Base-by-base conservation (phyloP, 2,113 vertebrate species). In the Aleadryas rufinucha region DNA sequence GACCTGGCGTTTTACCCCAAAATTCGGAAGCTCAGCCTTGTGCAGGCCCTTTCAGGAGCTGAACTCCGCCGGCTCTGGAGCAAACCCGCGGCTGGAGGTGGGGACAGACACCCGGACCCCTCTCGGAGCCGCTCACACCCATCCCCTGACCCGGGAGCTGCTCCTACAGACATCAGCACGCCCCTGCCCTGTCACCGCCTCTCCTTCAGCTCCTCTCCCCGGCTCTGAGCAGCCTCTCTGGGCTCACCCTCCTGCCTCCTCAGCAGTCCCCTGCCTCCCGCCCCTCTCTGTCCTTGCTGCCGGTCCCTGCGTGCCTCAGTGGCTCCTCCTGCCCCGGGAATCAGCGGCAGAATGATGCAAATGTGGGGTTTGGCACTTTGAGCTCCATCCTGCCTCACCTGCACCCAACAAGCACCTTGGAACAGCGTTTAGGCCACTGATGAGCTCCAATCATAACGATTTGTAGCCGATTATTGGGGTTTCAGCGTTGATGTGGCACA, bases 191-290 rank as follows among this genome's bases (percentile, higher is more conserved):
- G 2, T 1, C 45, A 11, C 47, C 63, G 75, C 75, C 35, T 28
- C 26, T 6, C 27, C 49, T 39, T 5, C 16, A 8, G 3, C 26
- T 27, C 6, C 41, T 5, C n/a, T 1, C 0, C 5, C 3, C 3
- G 14, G 9, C 20, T 6, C 13, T 0, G 9, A 44, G 60, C 52
- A 37, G 37, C 66, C 18, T 15, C 75, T 11, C 80, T 21, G 30
- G 5, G 3, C 13, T 15, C 21, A 3, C 3, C 47, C 24, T 22
- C 13, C 18, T 30, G 61, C 39, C 64, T 41, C 20, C 65, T 45
- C 57, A n/a, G 31, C 26, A 8, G 9, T 19, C 52, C 5, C 30
- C 57, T 28, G 10, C 26, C 26, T 9, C 10, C 28, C 11, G 37
- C 41, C 26, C 1, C 28, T 19, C 4, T 5, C 68, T 22, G 41